Conservation (phyloP, 2,888 invertebrate genomes). For the Protophormia terraenovae region DNA sequence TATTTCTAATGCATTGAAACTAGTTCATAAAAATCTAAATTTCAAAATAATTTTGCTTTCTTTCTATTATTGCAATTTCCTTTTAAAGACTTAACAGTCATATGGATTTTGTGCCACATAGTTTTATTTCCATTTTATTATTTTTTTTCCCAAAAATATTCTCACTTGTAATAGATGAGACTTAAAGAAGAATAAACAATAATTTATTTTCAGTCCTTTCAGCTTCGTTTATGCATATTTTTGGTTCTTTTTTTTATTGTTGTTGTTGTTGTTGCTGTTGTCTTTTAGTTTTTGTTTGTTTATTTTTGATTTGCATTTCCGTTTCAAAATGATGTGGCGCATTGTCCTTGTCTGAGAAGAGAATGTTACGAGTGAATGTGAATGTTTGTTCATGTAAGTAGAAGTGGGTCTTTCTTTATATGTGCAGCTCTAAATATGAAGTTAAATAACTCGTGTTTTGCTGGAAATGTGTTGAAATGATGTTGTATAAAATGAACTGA, state of each 20-base stretch:
- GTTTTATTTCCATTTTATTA: neutral
- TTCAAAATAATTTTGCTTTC: neutral
- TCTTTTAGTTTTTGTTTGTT: neutral
- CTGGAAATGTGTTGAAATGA: conserved; percentile 1
- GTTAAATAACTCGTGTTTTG: neutral
- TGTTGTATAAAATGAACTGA: conserved; percentile 19
- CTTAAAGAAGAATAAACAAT: conserved; percentile 5
- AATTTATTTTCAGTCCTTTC: neutral
- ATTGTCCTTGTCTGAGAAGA: conserved; percentile 58
- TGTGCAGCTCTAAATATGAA: conserved; percentile 15
- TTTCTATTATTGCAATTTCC: neutral
- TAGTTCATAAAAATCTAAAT: neutral
- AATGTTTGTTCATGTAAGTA: neutral
- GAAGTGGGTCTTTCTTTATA: conserved; percentile 8
- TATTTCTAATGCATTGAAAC: no score
- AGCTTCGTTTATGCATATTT: no score
- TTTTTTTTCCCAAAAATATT: neutral
- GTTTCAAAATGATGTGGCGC: conserved; percentile 49
- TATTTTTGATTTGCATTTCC: conserved; percentile 35
- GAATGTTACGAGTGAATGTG: conserved; percentile 1
- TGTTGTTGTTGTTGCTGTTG: neutral
- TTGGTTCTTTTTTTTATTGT: neutral
- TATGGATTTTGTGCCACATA: neutral
- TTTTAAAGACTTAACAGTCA: neutral
- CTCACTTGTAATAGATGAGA: neutral